phyloP scores from a whole-genome alignment of 2,113 vertebrate species.

The Apeltes quadracus region DNA sequence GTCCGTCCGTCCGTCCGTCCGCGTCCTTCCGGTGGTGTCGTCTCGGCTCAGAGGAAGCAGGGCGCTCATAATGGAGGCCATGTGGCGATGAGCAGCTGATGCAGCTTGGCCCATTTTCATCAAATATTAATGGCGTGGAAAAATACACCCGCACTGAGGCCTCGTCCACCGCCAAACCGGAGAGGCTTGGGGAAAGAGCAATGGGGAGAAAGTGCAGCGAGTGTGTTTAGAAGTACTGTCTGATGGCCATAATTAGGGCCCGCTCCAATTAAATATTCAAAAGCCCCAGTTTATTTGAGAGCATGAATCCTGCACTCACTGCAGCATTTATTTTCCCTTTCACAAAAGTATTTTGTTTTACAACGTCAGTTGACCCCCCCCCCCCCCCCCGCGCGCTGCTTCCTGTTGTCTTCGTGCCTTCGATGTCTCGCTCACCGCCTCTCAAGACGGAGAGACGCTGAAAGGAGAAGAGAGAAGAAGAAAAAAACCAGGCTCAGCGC shows the following conservation, averaged over 20 bases:
- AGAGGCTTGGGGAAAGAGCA: constrained; percentile 73
- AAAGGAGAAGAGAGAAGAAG: background rate
- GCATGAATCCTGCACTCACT: constrained; percentile 94
- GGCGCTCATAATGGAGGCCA: constrained; percentile 96
- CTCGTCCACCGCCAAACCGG: constrained; percentile 88
- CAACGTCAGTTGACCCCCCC: constrained; percentile 90
- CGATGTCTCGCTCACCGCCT: constrained; percentile 38
- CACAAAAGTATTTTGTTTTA: constrained; percentile 99
- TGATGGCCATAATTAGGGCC: constrained; percentile 99
- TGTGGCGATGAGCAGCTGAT: constrained; percentile 96
- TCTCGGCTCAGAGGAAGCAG: constrained; percentile 94
- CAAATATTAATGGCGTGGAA: constrained; percentile 99
- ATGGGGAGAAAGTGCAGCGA: constrained; percentile 86
- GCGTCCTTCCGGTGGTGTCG: constrained; percentile 85
- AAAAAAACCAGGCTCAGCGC: background rate
- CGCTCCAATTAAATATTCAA: constrained; percentile 99
- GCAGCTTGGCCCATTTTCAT: constrained; percentile 99
- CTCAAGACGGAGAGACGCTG: constrained; percentile 15
- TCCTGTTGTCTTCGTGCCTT: constrained; percentile 43
- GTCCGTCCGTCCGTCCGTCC: constrained; percentile 9
- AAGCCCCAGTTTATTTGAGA: constrained; percentile 99
- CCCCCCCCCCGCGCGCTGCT: constrained; percentile 68
- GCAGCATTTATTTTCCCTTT: constrained; percentile 97
- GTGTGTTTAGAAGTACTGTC: constrained; percentile 98
- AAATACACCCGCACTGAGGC: constrained; percentile 96